Evolutionary conservation across 2,113 vertebrate genomes (phyloP).

Genomic region (Lanius collurio): DNA sequence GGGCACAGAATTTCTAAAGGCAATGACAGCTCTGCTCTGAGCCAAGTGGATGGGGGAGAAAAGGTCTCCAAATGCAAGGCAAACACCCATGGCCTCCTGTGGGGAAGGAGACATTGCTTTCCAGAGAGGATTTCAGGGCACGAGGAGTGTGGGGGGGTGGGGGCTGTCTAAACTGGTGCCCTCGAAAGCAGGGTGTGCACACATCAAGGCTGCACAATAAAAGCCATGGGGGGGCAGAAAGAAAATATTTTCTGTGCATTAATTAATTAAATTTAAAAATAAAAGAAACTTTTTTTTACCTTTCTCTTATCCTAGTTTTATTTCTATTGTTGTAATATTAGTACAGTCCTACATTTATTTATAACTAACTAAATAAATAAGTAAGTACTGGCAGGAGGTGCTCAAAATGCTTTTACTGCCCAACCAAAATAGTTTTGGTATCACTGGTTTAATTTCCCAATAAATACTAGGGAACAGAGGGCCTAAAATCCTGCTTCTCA

Average conservation of each 20-base stretch:
- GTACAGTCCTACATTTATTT: background rate
- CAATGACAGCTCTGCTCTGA: accelerated
- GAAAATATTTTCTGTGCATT: background rate
- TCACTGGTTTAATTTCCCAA: background rate
- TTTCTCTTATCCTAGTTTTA: background rate
- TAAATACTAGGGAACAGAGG: background rate
- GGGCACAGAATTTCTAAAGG: background rate
- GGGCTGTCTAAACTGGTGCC: background rate
- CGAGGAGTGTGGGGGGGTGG: accelerated
- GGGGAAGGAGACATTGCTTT: background rate
- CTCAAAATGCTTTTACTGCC: background rate
- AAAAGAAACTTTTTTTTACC: background rate
- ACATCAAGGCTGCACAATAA: background rate
- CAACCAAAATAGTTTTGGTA: background rate
- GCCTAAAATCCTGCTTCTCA: background rate
- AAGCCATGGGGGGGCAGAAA: background rate
- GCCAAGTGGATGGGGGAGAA: background rate
- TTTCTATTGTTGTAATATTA: background rate
- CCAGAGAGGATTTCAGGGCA: background rate
- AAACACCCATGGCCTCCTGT: background rate
- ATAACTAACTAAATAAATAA: background rate
- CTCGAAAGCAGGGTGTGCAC: background rate
- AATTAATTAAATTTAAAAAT: background rate
- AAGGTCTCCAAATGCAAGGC: background rate
- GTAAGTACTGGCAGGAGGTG: accelerated